Base-by-base conservation (phyloP, 2,888 invertebrate species). In the Amiota mariae region DNA sequence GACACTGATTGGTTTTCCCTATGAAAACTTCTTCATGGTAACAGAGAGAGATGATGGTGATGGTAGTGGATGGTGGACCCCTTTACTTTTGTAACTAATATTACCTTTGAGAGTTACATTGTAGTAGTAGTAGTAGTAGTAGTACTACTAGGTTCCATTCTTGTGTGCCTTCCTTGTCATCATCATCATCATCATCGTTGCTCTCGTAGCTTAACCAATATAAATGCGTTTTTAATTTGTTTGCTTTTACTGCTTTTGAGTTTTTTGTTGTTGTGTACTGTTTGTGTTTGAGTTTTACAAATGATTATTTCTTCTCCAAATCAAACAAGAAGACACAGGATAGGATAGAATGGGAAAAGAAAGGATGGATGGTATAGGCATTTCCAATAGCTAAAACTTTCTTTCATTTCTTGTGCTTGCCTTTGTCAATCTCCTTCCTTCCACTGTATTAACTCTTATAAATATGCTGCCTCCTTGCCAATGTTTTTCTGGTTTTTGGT, bases 141-240 rank as follows among this genome's bases (percentile, higher is more conserved):
- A n/a, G n/a, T n/a, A n/a, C n/a, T n/a, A n/a, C n/a, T n/a, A n/a
- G n/a, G n/a, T n/a, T n/a, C n/a, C n/a, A n/a, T n/a, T n/a, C n/a
- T n/a, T n/a, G n/a, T n/a, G n/a, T n/a, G n/a, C n/a, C n/a, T n/a
- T 24, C 3, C 24, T 24, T 24, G 24, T 36, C 36, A 36, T 36
- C 36, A 36, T 36, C 36, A 36, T 36, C 36, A 6, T 2, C 6
- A 6, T 36, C 36, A 36, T 36, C 36, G 36, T 36, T 6, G 36
- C 6, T 6, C 36, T 36, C 8, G 67, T 49, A 3, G 79, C 80
- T 86, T 88, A 85, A 88, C 85, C 86, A 86, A 87, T 86, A 88
- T 85, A 88, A 89, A 89, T 89, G 88, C 78, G 84, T 86, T 89
- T 89, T 89, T 89, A 89, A 89, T 89, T 89, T 89, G 86, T 85